A percentile compares a stretch with the other conserved stretches of the same genome.
phyloP scores from a whole-genome alignment of 2,797 vertebrate species.

The Choloepus didactylus region DNA sequence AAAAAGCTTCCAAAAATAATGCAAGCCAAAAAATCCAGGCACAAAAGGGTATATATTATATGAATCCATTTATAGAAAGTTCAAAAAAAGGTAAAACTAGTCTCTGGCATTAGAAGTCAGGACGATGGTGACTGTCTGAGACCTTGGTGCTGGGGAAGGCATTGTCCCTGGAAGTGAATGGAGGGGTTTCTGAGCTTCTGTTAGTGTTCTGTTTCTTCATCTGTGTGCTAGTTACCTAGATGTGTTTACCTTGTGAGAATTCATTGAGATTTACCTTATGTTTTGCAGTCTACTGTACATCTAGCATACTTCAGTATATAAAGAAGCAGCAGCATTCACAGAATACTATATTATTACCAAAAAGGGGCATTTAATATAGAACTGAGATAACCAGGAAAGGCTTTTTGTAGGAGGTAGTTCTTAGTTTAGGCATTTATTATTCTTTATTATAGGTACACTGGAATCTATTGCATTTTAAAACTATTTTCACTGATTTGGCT shows the following conservation, averaged over 20 bases:
- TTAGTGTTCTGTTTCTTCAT: slow-evolving; percentile 38
- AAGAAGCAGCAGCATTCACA: slow-evolving; percentile 10
- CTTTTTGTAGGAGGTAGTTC: neutral
- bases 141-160: neutral
- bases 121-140: neutral
- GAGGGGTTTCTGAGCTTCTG: neutral
- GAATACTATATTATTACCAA: neutral
- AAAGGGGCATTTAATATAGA: slow-evolving; percentile 1
- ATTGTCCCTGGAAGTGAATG: neutral
- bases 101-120: neutral
- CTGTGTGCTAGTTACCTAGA: neutral
- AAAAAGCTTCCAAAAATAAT: slow-evolving; percentile 11
- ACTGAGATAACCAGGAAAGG: slow-evolving; percentile 14
- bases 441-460: neutral
- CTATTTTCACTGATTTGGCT: neutral
- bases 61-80: neutral
- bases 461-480: neutral
- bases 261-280: slow-evolving; percentile 1
- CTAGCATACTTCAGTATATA: neutral
- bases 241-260: neutral
- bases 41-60: neutral
- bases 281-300: neutral
- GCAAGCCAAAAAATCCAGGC: slow-evolving; percentile 3
- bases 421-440: neutral
- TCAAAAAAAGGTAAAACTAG: neutral